Base-by-base conservation (phyloP, 1,140 invertebrate species). In the Ostrea denselamellosa region DNA sequence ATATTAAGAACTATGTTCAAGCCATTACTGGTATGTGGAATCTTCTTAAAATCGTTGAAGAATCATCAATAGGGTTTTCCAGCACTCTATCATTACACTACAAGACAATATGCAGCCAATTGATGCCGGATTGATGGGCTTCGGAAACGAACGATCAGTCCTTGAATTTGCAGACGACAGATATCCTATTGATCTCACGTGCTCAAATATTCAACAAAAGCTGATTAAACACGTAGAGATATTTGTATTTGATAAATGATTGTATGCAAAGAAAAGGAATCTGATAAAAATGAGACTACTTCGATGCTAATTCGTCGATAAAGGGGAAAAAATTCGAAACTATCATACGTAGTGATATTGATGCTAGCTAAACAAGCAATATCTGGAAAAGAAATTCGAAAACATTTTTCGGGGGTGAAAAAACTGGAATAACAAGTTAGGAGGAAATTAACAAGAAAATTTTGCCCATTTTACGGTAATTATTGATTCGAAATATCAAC, bases 121-220 rank as follows among this genome's bases (percentile, higher is more conserved):
- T 77, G 68, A 77, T 77, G 68, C 68, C 68, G 68, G 25, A 77
- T 77, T 77, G 68, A 77, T 77, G 68, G 68, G 68, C 68, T 77
- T 77, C 68, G 68, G 82, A 83, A 83, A 83, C 52, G 19, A 44
- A 53, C 52, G 34, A 83, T 83, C 82, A 54, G 44, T 83, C 52
- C 82, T 83, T 83, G 82, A 83, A 83, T 83, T 83, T 83, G 82
- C 82, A 83, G 82, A 83, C 82, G 82, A 83, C 82, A 52, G 52
- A 83, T 52, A 83, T 83, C 44, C 82, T 52, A 83, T 83, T 83
- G 82, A 83, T 83, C 82, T 83, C 44, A 52, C 82, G 44, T 52
- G 82, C 52, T 53, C 82, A 83, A 83, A 83, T 83, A 83, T 86
- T 77, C 65, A 81, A 86, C 68, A 86, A 86, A 86, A 86, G 85